A percentile compares a stretch with the other conserved stretches of the same genome.
Evolutionary conservation across 2,797 vertebrate genomes (phyloP).

Genomic region (Cephalopachus bancanus): DNA sequence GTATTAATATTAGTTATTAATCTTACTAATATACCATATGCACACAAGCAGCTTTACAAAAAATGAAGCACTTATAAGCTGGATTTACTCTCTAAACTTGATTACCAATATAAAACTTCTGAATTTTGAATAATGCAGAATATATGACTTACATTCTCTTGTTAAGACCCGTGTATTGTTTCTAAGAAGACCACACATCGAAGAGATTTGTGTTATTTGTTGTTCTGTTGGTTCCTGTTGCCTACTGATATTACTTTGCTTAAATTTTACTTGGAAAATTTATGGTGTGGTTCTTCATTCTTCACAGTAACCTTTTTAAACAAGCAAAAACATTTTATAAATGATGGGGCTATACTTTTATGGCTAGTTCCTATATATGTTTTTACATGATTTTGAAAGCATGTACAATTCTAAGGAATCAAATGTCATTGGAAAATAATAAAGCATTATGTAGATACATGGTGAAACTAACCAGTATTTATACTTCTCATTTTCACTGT

Average conservation of each 20-base stretch:
- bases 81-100: slow-evolving; percentile 6
- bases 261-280: not conserved
- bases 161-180: not conserved
- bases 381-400: not conserved
- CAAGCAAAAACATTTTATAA: not conserved
- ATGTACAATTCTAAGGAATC: not conserved
- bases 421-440: not conserved
- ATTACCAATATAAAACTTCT: not conserved
- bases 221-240: not conserved
- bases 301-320: not conserved
- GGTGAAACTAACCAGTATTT: not conserved
- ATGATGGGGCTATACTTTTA: not conserved
- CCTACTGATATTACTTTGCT: not conserved
- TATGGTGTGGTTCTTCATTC: not conserved
- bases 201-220: not conserved
- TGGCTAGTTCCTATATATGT: not conserved
- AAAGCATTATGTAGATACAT: not conserved
- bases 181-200: not conserved
- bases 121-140: not conserved
- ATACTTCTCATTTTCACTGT: not conserved
- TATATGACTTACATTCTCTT: not conserved
- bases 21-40: not conserved
- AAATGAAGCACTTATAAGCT: not conserved
- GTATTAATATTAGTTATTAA: not conserved
- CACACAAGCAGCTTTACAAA: not conserved